Evolutionary conservation across 2,113 vertebrate genomes (phyloP), one percentile per base, ranked within the genome.

Genomic region (Cephalophus harveyi): DNA sequence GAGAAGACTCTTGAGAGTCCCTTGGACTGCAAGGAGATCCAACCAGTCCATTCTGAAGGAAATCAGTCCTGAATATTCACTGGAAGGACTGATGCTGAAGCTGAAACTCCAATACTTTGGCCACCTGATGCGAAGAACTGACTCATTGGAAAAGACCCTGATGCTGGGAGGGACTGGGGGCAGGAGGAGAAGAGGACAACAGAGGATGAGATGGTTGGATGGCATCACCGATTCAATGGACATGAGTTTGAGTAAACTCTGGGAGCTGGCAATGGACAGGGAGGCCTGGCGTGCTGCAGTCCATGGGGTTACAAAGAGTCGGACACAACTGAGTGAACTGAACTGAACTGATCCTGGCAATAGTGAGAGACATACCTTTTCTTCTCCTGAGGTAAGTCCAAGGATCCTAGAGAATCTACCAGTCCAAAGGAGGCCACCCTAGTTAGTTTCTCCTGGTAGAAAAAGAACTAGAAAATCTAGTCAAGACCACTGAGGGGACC

Each of bases 381-480:
- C 57, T 52, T 60, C 52, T 83, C 60, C 74, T n/a, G n/a, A 92
- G 21, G 40, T 57, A 54, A 71, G 23, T 54, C 74, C 64, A 87
- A 79, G 91, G 17, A 60, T 40, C 54, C 50, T 30, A 46, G 48
- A 30, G 25, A 17, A 6, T 19, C 71, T 91, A 12, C 55, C 27
- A 50, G 23, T 33, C 60, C 46, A 52, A 60, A 62, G 46, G 64
- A 96, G 14, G 64, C 40, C 19, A 36, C 52, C 36, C 5, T 64
- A 43, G 30, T 78, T 57, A 11, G 19, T 50, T 86, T 93, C 76
- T 79, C 40, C 62, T 82, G 36, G 64, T 46, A 50, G 17, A 89
- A 9, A 46, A 82, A 55, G 67, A 81, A 89, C 9, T 36, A 87
- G 36, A 82, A 95, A 88, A 67, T 55, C 78, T 67, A n/a, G 28